Base-by-base conservation (phyloP, 2,797 vertebrate species). In the Notoglanidium macrostoma region DNA sequence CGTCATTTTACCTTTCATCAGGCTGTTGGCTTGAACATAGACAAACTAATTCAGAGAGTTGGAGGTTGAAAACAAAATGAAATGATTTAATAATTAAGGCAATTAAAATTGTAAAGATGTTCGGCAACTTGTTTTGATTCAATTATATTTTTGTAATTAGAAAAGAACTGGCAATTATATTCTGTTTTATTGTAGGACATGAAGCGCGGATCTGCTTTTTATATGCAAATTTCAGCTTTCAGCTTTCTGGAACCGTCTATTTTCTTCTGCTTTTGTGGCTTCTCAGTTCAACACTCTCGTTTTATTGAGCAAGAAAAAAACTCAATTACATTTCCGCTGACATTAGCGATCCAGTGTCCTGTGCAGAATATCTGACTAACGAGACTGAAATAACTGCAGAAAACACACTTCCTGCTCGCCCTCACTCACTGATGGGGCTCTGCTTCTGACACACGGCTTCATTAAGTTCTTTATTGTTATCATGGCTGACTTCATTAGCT, bases 391-490 rank as follows among this genome's bases (percentile, higher is more conserved):
- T 54, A 63, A 82, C 46, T 84, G 65, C 23, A 40, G 46, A 54
- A 65, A 68, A n/a, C 11, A 67, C 73, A n/a, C 44, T 49, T 44
- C 63, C 61, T 29, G 76, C 17, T 51, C 23, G 8, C 12, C 49
- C 46, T 72, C 17, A 79, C 40, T 49, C 26, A 7, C 57, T 74
- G 65, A 40, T 57, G 59, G 46, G 61, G 46, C 57, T 46, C 82
- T 29, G 61, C 51, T n/a, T 68, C 81, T 44, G 82, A 79, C 81
- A 84, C 82, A 23, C n/a, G 51, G 65, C 63, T 81, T 87, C 54
- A 85, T 72, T 79, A 67, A 84, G 26, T 79, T 46, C 19, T 72
- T 87, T 49, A 84, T 85, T 61, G 40, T 79, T 79, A 26, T 84
- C 61, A 49, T 40, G 1, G 19, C 67, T 44, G 67, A 57, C 51